Evolutionary conservation across 1,140 invertebrate genomes (phyloP).

Genomic region (Ptiloglossa arizonensis): DNA sequence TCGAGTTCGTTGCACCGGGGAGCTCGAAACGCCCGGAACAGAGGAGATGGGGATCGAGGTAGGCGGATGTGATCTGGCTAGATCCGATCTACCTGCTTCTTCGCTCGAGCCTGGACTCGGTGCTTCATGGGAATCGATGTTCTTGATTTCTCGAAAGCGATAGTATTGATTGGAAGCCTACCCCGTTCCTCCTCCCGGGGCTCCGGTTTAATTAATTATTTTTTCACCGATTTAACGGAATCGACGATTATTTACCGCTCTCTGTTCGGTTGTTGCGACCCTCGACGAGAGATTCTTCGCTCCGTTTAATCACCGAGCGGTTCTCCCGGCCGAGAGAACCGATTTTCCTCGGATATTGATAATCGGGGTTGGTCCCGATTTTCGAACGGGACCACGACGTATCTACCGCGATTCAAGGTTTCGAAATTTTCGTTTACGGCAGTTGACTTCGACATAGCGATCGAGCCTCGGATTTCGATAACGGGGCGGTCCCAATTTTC

Average conservation of each 20-base stretch:
- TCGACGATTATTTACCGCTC: too few relatives aligned
- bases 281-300: slow-evolving; percentile 17
- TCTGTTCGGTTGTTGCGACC: not conserved
- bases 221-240: not conserved
- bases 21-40: slow-evolving; percentile 40
- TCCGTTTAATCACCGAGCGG: slow-evolving; percentile 4
- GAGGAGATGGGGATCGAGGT: slow-evolving; percentile 35
- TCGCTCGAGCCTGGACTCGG: not conserved
- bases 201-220: slow-evolving; percentile 38
- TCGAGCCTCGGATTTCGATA: too few relatives aligned
- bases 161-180: slow-evolving; percentile 34
- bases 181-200: not conserved
- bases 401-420: too few relatives aligned
- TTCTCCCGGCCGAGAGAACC: not conserved
- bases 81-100: slow-evolving; percentile 44
- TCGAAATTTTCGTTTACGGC: too few relatives aligned
- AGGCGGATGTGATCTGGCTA: slow-evolving; percentile 50
- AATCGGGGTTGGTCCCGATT: too few relatives aligned
- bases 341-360: too few relatives aligned
- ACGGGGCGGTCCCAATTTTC: too few relatives aligned
- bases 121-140: slow-evolving; percentile 48
- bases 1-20: slow-evolving; percentile 60
- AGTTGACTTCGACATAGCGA: too few relatives aligned
- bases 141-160: slow-evolving; percentile 43
- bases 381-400: too few relatives aligned